Evolutionary conservation across 2,797 vertebrate genomes (phyloP).

Genomic region (Enteromius paludinosus): DNA sequence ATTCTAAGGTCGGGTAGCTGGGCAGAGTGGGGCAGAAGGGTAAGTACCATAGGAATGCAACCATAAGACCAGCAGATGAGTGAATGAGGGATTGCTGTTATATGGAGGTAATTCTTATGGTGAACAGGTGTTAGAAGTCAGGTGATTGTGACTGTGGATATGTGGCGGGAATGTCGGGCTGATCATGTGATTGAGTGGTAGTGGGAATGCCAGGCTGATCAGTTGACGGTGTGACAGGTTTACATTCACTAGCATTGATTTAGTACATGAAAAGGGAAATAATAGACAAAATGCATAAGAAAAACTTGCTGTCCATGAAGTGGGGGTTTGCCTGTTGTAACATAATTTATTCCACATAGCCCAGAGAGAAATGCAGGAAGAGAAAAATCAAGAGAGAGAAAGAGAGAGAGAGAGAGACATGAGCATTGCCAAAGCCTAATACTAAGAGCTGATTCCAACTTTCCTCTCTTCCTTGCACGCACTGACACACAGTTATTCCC

Average conservation of each 20-base stretch:
- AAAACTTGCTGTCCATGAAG: conserved; percentile 31
- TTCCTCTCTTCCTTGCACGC: conserved; percentile 54
- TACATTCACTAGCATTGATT: conserved; percentile 38
- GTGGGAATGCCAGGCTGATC: too few species aligned
- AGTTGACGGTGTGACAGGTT: neutral
- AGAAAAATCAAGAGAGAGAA: conserved; percentile 48
- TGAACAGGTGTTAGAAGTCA: too few species aligned
- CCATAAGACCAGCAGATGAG: too few species aligned
- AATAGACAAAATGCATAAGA: conserved; percentile 23
- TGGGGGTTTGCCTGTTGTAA: conserved; percentile 34
- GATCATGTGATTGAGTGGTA: too few species aligned
- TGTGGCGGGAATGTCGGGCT: too few species aligned
- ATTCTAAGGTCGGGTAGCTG: too few species aligned
- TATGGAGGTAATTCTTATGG: too few species aligned
- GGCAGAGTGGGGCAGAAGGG: too few species aligned
- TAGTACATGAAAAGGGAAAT: conserved; percentile 8
- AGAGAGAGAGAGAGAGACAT: conserved; percentile 41
- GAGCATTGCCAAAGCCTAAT: conserved; percentile 43
- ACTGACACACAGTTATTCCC: conserved; percentile 41
- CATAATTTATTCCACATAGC: conserved; percentile 61
- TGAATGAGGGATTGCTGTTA: too few species aligned
- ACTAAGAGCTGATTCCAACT: conserved; percentile 57
- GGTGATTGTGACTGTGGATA: too few species aligned
- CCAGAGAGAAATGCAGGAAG: conserved; percentile 44
- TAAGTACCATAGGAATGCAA: too few species aligned